phyloP scores from a whole-genome alignment of 2,113 vertebrate genomes.

The Lipotes vexillifer region DNA sequence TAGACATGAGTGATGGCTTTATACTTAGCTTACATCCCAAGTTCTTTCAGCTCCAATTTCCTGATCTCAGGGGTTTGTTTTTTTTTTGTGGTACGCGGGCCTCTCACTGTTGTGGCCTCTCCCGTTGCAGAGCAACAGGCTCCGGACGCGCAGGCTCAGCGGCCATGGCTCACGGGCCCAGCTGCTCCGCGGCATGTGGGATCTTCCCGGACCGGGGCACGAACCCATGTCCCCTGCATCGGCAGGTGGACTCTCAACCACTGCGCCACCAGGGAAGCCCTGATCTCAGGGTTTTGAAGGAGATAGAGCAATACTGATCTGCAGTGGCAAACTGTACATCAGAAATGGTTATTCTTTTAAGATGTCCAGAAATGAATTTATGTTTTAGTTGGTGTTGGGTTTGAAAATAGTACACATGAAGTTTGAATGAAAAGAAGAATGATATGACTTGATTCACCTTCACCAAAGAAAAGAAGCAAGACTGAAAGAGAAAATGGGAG shows the following conservation, averaged over 20 bases:
- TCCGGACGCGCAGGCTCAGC: too few relatives aligned
- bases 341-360: neutral
- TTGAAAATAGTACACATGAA: neutral
- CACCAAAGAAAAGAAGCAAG: neutral
- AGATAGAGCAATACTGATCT: neutral
- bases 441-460: neutral
- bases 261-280: too few relatives aligned
- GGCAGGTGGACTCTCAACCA: too few relatives aligned
- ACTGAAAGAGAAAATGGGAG: neutral
- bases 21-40: neutral
- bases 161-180: too few relatives aligned
- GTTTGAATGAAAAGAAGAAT: conserved; percentile 1
- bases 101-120: too few relatives aligned
- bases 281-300: neutral
- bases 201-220: too few relatives aligned
- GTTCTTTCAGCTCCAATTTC: neutral
- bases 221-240: too few relatives aligned
- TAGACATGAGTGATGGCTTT: neutral
- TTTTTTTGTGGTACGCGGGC: too few relatives aligned
- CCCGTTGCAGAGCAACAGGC: too few relatives aligned
- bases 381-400: neutral
- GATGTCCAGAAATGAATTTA: neutral
- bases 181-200: too few relatives aligned
- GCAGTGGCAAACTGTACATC: neutral
- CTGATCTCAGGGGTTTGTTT: neutral